phyloP scores from a whole-genome alignment of 2,888 invertebrate species.

The Drosophila peninsularis region DNA sequence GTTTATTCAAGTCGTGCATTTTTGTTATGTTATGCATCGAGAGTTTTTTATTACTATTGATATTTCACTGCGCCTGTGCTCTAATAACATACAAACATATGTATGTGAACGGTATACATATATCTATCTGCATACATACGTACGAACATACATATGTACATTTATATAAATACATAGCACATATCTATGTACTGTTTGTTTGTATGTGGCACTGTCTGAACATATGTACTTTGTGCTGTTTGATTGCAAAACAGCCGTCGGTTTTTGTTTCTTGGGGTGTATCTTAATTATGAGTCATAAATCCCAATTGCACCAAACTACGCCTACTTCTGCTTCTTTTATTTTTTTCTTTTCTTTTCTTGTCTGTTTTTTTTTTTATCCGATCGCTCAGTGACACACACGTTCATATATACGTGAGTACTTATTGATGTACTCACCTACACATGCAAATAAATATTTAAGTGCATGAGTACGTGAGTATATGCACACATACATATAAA shows the following conservation, averaged over 20 bases:
- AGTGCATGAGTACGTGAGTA: conserved; percentile 40
- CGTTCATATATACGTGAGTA: conserved; percentile 22
- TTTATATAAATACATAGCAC: conserved; percentile 17
- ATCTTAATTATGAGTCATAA: conserved; percentile 73
- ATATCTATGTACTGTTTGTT: conserved; percentile 33
- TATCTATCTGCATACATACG: conserved; percentile 1
- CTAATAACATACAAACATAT: conserved; percentile 54
- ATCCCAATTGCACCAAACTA: conserved; percentile 71
- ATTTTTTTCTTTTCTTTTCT: conserved; percentile 32
- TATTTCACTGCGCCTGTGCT: conserved; percentile 63
- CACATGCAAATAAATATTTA: conserved; percentile 39
- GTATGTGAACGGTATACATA: conserved; percentile 17
- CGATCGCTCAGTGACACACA: conserved; percentile 55
- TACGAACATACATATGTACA: background rate
- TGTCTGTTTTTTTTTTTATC: conserved; percentile 61
- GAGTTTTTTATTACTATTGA: conserved; percentile 52
- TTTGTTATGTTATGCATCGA: conserved; percentile 39
- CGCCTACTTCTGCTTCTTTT: conserved; percentile 51
- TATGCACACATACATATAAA: conserved; percentile 7
- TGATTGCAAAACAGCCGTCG: conserved; percentile 63
- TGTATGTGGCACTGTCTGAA: conserved; percentile 22
- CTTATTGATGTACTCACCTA: conserved; percentile 57
- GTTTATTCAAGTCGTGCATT: conserved; percentile 19
- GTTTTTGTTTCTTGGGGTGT: conserved; percentile 60
- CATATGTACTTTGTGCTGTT: conserved; percentile 51